Evolutionary conservation across 2,888 invertebrate species (phyloP).

Genomic region (Drosophila lacicola): DNA sequence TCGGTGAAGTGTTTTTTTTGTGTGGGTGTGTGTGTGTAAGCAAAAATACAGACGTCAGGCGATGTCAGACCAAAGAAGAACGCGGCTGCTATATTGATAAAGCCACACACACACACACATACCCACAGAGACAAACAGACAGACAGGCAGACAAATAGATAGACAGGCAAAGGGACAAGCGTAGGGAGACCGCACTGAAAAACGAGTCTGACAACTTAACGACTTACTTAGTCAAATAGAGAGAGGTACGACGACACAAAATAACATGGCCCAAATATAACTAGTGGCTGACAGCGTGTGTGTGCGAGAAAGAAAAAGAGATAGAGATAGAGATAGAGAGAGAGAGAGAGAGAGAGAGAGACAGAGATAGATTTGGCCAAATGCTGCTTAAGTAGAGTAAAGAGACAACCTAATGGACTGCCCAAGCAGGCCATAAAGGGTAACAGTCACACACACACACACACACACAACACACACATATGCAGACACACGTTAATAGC

Average conservation of each 20-base stretch:
- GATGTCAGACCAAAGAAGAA: constrained; percentile 45
- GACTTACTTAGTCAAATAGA: constrained; percentile 76
- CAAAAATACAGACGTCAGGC: constrained; percentile 37
- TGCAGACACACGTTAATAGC: background rate
- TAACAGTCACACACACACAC: constrained; percentile 40
- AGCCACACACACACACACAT: constrained; percentile 49
- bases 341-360: background rate
- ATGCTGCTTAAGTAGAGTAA: constrained; percentile 36
- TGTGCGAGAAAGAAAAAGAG: background rate
- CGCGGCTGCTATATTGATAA: constrained; percentile 70
- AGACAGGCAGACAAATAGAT: constrained; percentile 8
- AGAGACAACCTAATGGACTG: constrained; percentile 63
- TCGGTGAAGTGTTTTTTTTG: constrained; percentile 35
- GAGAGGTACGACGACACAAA: constrained; percentile 57
- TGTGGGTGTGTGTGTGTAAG: constrained; percentile 1
- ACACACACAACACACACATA: constrained; percentile 1
- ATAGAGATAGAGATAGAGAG: background rate
- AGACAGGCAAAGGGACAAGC: constrained; percentile 11
- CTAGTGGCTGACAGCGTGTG: constrained; percentile 27
- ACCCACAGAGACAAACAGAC: constrained; percentile 9
- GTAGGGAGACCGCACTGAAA: constrained; percentile 52
- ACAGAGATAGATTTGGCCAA: constrained; percentile 6
- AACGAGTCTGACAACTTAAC: constrained; percentile 77
- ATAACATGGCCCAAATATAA: constrained; percentile 60
- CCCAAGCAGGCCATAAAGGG: constrained; percentile 58